These are phyloP conservation scores for Magallana angulata DNA, from an alignment of 1,140 invertebrate species.

Conservation along the genomic window DNA sequence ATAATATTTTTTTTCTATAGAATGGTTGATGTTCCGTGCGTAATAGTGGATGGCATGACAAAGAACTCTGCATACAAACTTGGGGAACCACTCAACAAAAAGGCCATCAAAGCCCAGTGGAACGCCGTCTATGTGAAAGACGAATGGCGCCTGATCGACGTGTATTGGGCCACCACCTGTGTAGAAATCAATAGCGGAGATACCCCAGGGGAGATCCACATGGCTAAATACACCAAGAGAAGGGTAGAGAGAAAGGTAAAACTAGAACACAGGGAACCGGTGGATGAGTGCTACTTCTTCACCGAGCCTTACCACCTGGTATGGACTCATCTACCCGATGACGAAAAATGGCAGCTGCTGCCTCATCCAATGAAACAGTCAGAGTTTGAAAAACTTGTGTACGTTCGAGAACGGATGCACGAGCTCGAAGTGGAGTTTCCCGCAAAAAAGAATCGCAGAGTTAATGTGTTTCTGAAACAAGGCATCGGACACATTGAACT, in stretches of 20 bases:
- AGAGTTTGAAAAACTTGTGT: slow-evolving; percentile 63
- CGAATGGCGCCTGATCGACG: slow-evolving; percentile 64
- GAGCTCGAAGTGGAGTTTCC: slow-evolving; percentile 57
- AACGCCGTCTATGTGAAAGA: slow-evolving; percentile 65
- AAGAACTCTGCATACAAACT: slow-evolving; percentile 67
- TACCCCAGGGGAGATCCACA: not conserved
- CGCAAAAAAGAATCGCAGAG: slow-evolving; percentile 39
- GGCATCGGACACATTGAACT: slow-evolving; percentile 56
- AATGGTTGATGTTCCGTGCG: slow-evolving; percentile 62
- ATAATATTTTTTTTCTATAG: slow-evolving; percentile 40
- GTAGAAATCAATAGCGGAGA: slow-evolving; percentile 51
- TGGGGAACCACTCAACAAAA: slow-evolving; percentile 62
- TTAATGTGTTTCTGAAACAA: slow-evolving; percentile 51
- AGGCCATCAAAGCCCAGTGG: slow-evolving; percentile 63
- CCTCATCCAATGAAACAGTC: slow-evolving; percentile 46
- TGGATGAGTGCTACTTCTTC: slow-evolving; percentile 79
- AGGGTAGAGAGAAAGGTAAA: not conserved
- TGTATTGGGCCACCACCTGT: slow-evolving; percentile 67
- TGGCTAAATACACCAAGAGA: not conserved
- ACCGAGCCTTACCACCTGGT: slow-evolving; percentile 81
- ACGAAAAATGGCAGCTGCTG: slow-evolving; percentile 66
- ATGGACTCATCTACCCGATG: slow-evolving; percentile 81
- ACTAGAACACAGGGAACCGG: slow-evolving; percentile 60
- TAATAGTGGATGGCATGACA: slow-evolving; percentile 62
- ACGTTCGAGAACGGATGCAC: slow-evolving; percentile 64